A percentile compares a stretch with the other conserved stretches of the same genome.
phyloP scores from a whole-genome alignment of 2,113 vertebrate genomes.

The Turnix velox region DNA sequence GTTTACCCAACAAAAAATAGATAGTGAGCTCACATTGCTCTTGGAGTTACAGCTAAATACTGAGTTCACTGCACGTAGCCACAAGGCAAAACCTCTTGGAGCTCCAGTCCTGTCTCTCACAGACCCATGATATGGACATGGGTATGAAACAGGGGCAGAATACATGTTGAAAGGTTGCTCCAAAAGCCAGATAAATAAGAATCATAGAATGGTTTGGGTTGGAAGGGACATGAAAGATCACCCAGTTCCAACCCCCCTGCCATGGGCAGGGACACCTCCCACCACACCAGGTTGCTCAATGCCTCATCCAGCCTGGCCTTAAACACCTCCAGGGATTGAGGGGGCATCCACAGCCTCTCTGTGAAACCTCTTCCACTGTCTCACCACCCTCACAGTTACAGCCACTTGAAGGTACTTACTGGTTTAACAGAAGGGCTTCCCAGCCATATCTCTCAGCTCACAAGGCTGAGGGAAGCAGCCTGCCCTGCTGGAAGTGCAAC shows the following conservation, averaged over 20 bases:
- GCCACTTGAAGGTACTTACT: not conserved
- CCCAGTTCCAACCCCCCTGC: too few relatives aligned
- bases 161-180: not conserved
- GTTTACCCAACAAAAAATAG: not conserved
- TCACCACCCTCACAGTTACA: too few relatives aligned
- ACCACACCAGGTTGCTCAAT: too few relatives aligned
- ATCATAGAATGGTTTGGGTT: too few relatives aligned
- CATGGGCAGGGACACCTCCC: too few relatives aligned
- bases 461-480: not conserved
- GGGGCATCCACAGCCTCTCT: too few relatives aligned
- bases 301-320: too few relatives aligned
- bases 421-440: not conserved
- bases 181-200: not conserved
- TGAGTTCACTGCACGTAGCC: not conserved
- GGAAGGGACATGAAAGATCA: too few relatives aligned
- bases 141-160: not conserved
- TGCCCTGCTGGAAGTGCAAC: not conserved
- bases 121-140: rapidly evolving
- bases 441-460: not conserved
- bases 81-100: not conserved
- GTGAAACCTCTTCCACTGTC: too few relatives aligned
- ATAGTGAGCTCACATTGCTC: not conserved
- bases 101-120: rapidly evolving
- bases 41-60: not conserved
- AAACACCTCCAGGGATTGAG: too few relatives aligned